Base-by-base conservation (phyloP, 1,140 invertebrate genomes). In the Ceratina australensis region DNA sequence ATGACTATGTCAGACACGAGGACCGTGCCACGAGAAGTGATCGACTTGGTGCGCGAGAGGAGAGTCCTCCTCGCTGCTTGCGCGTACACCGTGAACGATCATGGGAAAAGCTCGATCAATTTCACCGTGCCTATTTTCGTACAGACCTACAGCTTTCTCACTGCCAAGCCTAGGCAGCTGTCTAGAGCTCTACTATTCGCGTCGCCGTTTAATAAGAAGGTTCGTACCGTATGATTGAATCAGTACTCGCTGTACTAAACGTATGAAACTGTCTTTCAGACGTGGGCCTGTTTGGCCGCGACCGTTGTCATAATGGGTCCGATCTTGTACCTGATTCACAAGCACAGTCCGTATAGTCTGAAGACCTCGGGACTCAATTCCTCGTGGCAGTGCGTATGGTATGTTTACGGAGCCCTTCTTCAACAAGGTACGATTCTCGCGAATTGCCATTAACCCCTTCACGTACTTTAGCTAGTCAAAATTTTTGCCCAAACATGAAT, bases 391-490 rank as follows among this genome's bases (percentile, higher is more conserved):
- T 98, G 97, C 88, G 94, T 96, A 67, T 98, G 97, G 97, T 98
- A 98, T 83, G 94, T 97, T 85, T 98, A 97, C 89, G 97, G 97
- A 0, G 97, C 97, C 18, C 92, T 98, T 60, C 91, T 98, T 18
- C 97, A 98, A 87, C 97, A 98, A 95, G 97, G 97, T 97, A 89
- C 42, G 15, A 52, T 60, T 76, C 60, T 50, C 12, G 20, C 67
- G 28, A 67, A 56, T 5, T 7, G 50, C 65, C 64, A 18, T 66
- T n/a, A n/a, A 16, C 52, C 57, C 54, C 50, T 67, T 22, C 47
- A 49, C 22, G 16, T 26, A 18, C 24, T 73, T 61, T n/a, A 5
- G 24, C 4, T 22, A 15, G 63, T 42, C 4, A 13, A 24, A 26
- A n/a, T 22, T 49, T 15, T n/a, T n/a, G n/a, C n/a, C n/a, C n/a